Evolutionary conservation across 92 coral and sea anemone genomes (phyloP).

Genomic region (Zoanthus sociatus): DNA sequence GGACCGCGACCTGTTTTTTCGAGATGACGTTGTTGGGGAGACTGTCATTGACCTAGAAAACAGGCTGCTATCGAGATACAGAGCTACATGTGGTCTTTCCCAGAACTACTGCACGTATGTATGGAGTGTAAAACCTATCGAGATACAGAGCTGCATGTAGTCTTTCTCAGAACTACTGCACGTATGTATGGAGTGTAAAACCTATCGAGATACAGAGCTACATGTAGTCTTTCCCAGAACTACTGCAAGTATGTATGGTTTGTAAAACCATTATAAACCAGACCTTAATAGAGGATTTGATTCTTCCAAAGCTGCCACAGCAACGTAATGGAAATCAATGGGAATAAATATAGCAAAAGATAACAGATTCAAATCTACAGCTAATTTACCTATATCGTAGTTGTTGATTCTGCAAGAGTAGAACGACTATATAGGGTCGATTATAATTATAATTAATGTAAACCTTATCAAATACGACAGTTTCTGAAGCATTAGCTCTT

Average conservation of each 20-base stretch:
- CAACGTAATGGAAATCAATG: too few species aligned
- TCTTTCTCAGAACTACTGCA: conserved; percentile 84
- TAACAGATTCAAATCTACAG: too few species aligned
- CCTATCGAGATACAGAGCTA: conserved; percentile 81
- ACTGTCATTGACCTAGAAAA: conserved; percentile 94
- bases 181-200: conserved; percentile 61
- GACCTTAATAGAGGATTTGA: too few species aligned
- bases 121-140: conserved; percentile 46
- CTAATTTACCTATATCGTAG: too few species aligned
- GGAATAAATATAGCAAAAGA: too few species aligned
- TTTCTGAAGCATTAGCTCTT: too few species aligned
- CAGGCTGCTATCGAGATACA: conserved; percentile 79
- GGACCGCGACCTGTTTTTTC: conserved; percentile 88
- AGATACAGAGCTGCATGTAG: conserved; percentile 86
- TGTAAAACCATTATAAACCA: too few species aligned
- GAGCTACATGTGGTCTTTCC: conserved; percentile 91
- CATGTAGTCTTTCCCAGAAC: conserved; percentile 85
- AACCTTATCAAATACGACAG: too few species aligned
- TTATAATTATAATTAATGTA: too few species aligned
- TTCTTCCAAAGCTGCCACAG: too few species aligned
- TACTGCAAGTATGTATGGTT: conserved; percentile 80
- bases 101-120: conserved; percentile 89
- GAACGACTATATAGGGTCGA: too few species aligned
- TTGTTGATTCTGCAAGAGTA: too few species aligned
- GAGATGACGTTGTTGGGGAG: conserved; percentile 95